These are phyloP conservation scores for Phyllotreta striolata DNA, from an alignment of 2,888 invertebrate species.

Conservation along the genomic window DNA sequence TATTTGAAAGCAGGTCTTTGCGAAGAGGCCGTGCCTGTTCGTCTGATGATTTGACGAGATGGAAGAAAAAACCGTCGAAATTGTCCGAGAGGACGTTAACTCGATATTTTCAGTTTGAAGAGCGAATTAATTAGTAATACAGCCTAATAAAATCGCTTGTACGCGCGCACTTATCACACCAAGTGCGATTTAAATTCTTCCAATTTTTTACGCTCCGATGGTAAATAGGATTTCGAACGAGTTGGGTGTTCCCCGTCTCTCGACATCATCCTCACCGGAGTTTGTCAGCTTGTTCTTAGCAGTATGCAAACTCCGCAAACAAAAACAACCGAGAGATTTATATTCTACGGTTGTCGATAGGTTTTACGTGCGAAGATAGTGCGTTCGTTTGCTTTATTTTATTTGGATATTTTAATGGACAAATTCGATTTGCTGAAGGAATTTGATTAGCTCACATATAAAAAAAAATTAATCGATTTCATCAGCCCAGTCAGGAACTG, in stretches of 20 bases:
- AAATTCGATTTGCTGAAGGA: too few species aligned
- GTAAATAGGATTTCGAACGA: conserved; percentile 56
- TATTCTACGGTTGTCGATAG: conserved; percentile 19
- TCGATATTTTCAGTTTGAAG: neutral
- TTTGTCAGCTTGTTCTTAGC: conserved; percentile 51
- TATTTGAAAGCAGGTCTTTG: conserved; percentile 48
- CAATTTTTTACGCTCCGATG: conserved; percentile 53
- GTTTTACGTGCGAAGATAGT: conserved; percentile 2
- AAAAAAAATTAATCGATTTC: too few species aligned
- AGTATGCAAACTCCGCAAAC: conserved; percentile 47
- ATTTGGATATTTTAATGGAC: too few species aligned
- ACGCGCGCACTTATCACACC: conserved; percentile 40
- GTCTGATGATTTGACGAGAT: conserved; percentile 12
- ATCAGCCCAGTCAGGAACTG: too few species aligned
- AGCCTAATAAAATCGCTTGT: neutral
- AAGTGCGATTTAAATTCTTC: conserved; percentile 53
- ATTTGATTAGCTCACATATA: too few species aligned
- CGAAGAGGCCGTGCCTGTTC: conserved; percentile 42
- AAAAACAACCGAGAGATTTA: conserved; percentile 43
- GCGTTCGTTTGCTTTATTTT: too few species aligned
- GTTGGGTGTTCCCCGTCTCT: conserved; percentile 57
- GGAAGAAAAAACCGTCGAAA: conserved; percentile 5
- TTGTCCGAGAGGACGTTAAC: conserved; percentile 5
- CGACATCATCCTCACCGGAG: conserved; percentile 48
- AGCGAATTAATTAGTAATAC: too few species aligned